Conservation (phyloP, 2,797 vertebrate genomes). For the Sebastes nivosus region DNA sequence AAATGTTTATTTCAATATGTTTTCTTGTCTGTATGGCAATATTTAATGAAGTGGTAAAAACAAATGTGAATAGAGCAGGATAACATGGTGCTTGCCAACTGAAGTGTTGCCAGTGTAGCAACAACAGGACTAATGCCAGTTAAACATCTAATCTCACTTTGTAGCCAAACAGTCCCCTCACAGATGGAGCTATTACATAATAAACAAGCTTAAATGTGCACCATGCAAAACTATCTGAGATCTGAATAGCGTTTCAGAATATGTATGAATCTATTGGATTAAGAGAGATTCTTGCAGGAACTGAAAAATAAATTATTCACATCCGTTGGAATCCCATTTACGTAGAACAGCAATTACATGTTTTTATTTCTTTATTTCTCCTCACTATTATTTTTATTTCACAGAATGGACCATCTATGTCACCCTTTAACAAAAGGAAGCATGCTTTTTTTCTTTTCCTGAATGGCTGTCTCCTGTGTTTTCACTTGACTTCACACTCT, state of each 20-base stretch:
- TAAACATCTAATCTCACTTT: constrained; percentile 56
- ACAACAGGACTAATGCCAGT: constrained; percentile 41
- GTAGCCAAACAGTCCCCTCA: constrained; percentile 25
- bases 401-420: background rate
- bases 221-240: constrained; percentile 7
- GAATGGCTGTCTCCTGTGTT: constrained; percentile 4
- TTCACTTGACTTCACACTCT: constrained; percentile 36
- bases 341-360: background rate
- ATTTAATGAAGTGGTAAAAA: background rate
- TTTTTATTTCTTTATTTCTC: background rate
- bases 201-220: constrained; percentile 14
- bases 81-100: constrained; percentile 16
- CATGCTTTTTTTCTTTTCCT: background rate
- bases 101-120: constrained; percentile 38
- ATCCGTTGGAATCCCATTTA: constrained; percentile 11
- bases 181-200: constrained; percentile 64
- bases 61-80: background rate
- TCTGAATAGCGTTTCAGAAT: constrained; percentile 1
- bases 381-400: background rate
- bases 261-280: background rate
- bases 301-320: background rate
- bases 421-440: background rate
- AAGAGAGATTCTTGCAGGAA: background rate
- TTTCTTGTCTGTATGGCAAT: background rate
- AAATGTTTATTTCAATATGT: background rate